Evolutionary conservation across 2,888 invertebrate species (phyloP), one percentile per base, ranked within the genome.

Genomic region (Trisateles emortualis): DNA sequence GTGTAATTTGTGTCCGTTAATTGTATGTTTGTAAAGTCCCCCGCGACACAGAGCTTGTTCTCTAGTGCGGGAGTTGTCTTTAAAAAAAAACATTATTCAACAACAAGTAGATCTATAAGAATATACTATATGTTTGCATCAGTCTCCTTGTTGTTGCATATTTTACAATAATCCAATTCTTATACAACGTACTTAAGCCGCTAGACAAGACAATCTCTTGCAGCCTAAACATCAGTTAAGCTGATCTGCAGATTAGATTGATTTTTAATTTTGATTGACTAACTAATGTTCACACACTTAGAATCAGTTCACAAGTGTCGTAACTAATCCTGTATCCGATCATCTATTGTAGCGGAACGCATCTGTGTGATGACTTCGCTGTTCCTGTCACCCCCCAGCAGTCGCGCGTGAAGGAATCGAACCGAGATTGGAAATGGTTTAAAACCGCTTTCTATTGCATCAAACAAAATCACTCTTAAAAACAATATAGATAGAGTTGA

Each of bases 271-370:
- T 26, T 26, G 8, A 8, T 4, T 8, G 8, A 26, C 26, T 8
- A 26, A 26, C 6, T 32, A 16, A 9, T 19, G 22, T 48, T 38
- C 48, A 49, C 42, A 59, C 38, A 55, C 45, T 49, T 36, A n/a
- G 41, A 35, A 41, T 40, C 41, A 41, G 11, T 26, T 17, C 5
- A 42, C 41, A 36, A 42, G 48, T 60, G 52, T 59, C 67, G 74
- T 68, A 64, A 72, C 73, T 60, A 73, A 75, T 74, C 62, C 59
- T 68, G 64, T 68, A 71, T 74, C 61, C 64, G 68, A 68, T 64
- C 81, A 86, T 77, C 86, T 84, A 89, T 77, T 82, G 78, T 87
- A 76, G 86, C 88, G 90, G 83, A 90, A 88, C 89, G 87, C 87
- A 83, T 88, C 87, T 86, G 75, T 68, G 52, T 79, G 74, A 87